phyloP scores from a whole-genome alignment of 2,113 vertebrate species.

The Notechis scutatus region DNA sequence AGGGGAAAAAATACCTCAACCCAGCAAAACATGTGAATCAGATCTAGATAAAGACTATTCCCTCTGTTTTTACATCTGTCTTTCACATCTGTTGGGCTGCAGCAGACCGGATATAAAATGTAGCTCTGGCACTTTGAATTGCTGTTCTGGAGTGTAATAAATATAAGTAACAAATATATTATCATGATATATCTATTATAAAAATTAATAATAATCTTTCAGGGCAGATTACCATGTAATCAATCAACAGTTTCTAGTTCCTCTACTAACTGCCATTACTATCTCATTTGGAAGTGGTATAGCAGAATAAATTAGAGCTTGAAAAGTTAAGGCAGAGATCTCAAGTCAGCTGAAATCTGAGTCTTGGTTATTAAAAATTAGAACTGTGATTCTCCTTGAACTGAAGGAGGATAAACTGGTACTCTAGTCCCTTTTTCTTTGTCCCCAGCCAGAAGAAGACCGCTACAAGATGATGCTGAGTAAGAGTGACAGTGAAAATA shows the following conservation, averaged over 20 bases:
- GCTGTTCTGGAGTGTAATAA: background rate
- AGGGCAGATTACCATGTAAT: background rate
- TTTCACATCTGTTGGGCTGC: background rate
- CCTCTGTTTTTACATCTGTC: background rate
- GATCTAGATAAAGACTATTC: background rate
- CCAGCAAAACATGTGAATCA: background rate
- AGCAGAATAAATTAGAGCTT: background rate
- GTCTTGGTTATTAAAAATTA: background rate
- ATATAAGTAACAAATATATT: background rate
- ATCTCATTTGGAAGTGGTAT: background rate
- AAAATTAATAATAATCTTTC: background rate
- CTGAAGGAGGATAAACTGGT: background rate
- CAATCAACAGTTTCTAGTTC: background rate
- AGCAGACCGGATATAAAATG: background rate
- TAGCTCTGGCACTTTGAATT: background rate
- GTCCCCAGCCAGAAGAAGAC: slow-evolving; percentile 76
- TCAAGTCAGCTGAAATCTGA: background rate
- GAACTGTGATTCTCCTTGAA: too few relatives aligned
- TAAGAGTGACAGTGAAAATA: slow-evolving; percentile 80
- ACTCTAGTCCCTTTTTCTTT: fast-evolving
- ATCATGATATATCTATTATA: background rate
- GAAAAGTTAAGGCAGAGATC: background rate
- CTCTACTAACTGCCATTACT: background rate
- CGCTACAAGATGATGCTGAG: slow-evolving; percentile 79
- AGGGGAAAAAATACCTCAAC: background rate